These are phyloP conservation scores for Grus americana DNA, from an alignment of 2,113 vertebrate species.

Conservation along the genomic window DNA sequence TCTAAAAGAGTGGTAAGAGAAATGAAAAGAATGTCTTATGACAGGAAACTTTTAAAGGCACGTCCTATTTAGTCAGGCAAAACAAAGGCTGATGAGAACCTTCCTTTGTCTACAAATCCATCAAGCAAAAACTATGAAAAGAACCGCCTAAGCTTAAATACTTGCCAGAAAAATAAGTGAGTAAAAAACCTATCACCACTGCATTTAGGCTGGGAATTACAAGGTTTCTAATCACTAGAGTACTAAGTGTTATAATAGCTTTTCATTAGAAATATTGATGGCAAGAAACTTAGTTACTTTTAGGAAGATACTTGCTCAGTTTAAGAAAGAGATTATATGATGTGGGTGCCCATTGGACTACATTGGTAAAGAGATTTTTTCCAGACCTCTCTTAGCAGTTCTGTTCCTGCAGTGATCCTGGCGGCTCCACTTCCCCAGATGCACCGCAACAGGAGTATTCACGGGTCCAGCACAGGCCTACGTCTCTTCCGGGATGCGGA, in stretches of 20 bases:
- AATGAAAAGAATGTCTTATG: background rate
- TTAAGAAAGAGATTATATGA: background rate
- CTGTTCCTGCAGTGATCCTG: background rate
- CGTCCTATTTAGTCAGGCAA: background rate
- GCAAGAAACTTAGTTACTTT: background rate
- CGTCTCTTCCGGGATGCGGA: fast-evolving
- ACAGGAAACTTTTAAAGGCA: background rate
- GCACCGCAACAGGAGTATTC: background rate
- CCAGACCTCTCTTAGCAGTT: background rate
- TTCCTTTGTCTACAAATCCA: background rate
- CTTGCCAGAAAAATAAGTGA: background rate
- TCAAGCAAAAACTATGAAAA: background rate
- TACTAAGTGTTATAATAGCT: background rate
- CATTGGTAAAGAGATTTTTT: background rate
- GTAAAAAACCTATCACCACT: background rate
- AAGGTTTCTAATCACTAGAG: background rate
- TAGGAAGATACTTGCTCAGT: background rate
- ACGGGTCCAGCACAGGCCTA: background rate
- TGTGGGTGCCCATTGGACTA: background rate
- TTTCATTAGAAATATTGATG: background rate
- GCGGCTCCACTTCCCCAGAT: background rate
- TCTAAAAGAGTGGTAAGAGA: background rate
- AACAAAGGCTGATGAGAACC: background rate
- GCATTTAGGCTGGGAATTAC: background rate
- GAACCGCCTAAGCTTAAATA: background rate